Conservation (phyloP, 1,140 invertebrate genomes). For the Conus betulinus region DNA sequence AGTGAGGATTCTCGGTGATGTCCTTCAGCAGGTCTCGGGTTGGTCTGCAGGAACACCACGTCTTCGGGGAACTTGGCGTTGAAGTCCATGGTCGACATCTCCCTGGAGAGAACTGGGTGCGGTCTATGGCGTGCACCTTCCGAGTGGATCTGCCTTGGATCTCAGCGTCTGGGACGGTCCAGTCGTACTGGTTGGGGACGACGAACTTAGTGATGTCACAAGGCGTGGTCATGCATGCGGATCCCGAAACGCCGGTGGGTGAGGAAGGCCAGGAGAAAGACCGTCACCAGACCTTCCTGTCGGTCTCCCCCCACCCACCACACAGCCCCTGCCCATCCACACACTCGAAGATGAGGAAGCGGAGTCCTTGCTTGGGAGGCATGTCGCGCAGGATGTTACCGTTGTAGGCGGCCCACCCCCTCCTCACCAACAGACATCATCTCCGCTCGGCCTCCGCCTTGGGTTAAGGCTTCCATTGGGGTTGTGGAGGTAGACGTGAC, state of each 20-base stretch:
- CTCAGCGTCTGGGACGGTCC: constrained; percentile 29
- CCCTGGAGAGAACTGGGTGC: background rate
- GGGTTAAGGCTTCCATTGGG: too few species aligned
- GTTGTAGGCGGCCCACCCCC: too few species aligned
- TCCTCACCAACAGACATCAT: too few species aligned
- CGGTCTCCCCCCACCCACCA: constrained; percentile 56
- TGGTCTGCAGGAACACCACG: constrained; percentile 23
- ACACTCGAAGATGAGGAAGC: background rate
- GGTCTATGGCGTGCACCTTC: background rate
- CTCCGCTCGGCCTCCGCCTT: too few species aligned
- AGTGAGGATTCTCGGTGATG: background rate
- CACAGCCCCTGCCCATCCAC: constrained; percentile 1
- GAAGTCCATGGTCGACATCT: background rate
- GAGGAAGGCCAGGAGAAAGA: constrained; percentile 46
- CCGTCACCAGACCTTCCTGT: constrained; percentile 52
- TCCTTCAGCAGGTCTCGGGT: background rate
- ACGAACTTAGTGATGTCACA: constrained; percentile 47
- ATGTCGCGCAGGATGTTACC: too few species aligned
- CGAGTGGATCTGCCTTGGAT: background rate
- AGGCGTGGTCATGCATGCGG: constrained; percentile 44
- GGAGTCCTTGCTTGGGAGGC: too few species aligned
- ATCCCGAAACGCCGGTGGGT: constrained; percentile 47
- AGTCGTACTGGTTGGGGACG: constrained; percentile 45
- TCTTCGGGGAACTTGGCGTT: constrained; percentile 15
- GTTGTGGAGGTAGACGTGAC: too few species aligned